phyloP scores from a whole-genome alignment of 2,113 vertebrate genomes.

The Cyanistes caeruleus region DNA sequence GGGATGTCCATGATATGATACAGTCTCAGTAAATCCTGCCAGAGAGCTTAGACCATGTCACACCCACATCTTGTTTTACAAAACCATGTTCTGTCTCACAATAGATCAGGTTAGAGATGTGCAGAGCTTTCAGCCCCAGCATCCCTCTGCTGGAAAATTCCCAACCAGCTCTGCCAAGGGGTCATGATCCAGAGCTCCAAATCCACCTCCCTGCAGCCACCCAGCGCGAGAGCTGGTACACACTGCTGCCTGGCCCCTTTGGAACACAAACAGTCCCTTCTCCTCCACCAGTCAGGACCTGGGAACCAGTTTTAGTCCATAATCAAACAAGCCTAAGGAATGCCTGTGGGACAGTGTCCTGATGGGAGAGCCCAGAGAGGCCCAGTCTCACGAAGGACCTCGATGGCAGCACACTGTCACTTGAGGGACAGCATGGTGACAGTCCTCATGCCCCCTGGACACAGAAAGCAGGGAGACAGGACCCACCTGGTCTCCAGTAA shows the following conservation, averaged over 20 bases:
- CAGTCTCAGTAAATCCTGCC: neutral
- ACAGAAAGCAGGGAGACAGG: neutral
- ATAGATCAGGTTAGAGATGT: neutral
- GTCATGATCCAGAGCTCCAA: neutral
- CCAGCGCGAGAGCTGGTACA: neutral
- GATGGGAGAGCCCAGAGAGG: neutral
- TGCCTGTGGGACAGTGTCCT: fast-evolving
- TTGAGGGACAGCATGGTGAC: fast-evolving
- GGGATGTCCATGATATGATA: fast-evolving
- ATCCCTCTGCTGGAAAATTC: neutral
- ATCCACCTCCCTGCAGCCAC: fast-evolving
- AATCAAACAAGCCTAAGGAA: neutral
- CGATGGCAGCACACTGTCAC: fast-evolving
- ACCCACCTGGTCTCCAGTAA: neutral
- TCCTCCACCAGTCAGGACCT: neutral
- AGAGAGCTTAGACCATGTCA: neutral
- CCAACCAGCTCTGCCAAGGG: neutral
- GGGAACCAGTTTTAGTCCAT: neutral
- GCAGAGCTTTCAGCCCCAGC: neutral
- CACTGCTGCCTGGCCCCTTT: neutral
- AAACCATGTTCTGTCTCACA: neutral
- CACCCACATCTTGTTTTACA: neutral
- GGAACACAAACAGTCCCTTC: neutral
- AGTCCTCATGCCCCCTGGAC: fast-evolving
- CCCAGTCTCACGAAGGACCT: neutral